These are phyloP conservation scores for Drosophila ochracea DNA, from an alignment of 2,888 invertebrate genomes.

Conservation along the genomic window DNA sequence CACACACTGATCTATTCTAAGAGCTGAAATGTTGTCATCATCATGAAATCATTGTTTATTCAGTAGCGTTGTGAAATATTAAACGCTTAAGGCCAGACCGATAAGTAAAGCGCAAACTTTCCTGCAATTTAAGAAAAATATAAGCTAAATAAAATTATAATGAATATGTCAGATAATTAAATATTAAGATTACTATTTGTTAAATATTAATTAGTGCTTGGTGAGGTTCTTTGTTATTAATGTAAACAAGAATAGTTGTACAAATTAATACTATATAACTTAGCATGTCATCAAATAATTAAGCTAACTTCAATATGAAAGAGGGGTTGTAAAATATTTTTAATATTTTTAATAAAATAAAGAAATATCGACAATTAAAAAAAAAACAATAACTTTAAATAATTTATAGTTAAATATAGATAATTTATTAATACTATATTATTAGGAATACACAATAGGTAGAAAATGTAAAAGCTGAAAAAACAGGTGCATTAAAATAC, in stretches of 20 bases:
- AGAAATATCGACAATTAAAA: too few relatives aligned
- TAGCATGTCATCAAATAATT: not conserved
- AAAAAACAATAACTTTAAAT: too few relatives aligned
- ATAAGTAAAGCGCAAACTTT: not conserved
- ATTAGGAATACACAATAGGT: too few relatives aligned
- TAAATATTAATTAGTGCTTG: not conserved
- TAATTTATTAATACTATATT: too few relatives aligned
- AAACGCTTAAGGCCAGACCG: not conserved
- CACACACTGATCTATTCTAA: constrained; percentile 19
- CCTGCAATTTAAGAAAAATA: too few relatives aligned
- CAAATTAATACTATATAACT: not conserved
- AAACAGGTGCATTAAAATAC: too few relatives aligned
- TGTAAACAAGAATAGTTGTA: not conserved
- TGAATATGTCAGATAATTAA: not conserved
- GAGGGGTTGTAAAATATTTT: not conserved
- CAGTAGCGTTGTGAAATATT: constrained; percentile 14
- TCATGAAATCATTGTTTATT: constrained; percentile 41
- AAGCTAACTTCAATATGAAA: not conserved
- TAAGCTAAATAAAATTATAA: not conserved
- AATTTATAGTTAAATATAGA: too few relatives aligned
- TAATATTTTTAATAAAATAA: not conserved
- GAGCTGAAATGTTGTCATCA: constrained; percentile 41
- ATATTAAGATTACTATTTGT: not conserved
- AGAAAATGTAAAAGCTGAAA: too few relatives aligned
- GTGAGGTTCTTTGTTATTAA: not conserved